Base-by-base conservation (phyloP, 1,140 invertebrate species). In the Ridgeia piscesae region DNA sequence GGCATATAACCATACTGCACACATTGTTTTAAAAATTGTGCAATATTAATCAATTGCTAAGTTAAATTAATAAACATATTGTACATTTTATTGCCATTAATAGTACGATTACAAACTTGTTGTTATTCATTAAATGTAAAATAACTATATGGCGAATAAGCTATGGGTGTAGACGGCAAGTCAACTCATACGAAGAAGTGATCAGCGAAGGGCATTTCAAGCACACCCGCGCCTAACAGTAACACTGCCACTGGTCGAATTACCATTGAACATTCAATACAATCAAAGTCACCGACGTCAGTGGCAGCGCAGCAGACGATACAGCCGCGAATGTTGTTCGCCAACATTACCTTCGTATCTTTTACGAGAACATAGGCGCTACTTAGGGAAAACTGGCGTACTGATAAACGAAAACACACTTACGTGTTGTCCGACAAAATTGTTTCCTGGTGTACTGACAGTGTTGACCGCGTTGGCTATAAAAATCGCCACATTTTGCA, bases 401-500 rank as follows among this genome's bases (percentile, higher is more conserved):
- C 11, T 77, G 27, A 77, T 21, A 77, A 77, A 77, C 58, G 58
- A 77, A 77, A 77, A 77, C 58, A 77, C 27, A 77, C 58, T 77
- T 77, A 77, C 58, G 58, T 77, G 58, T 77, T 21, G 58, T 77
- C 27, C 58, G 58, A 77, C 58, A 77, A 21, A 77, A 21, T n/a
- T 14, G 27, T 77, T 77, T 77, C 58, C 27, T 31, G 58, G 58
- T 6, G 58, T 21, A 77, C 58, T 77, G 58, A 21, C 58, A 9
- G 58, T 77, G 58, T 77, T 6, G 4, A 77, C 58, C 0, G 27
- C 58, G 58, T 77, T 77, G 11, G 0, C 58, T 77, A 77, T 4
- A 77, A 77, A 77, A 77, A 77, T 77, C 58, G 58, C 58, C 58
- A 77, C 58, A 77, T 77, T 77, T 77, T 77, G 58, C 58, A 77